These are phyloP conservation scores for Oreonectes daqikongensis DNA, from an alignment of 2,797 vertebrate genomes.

Conservation along the genomic window DNA sequence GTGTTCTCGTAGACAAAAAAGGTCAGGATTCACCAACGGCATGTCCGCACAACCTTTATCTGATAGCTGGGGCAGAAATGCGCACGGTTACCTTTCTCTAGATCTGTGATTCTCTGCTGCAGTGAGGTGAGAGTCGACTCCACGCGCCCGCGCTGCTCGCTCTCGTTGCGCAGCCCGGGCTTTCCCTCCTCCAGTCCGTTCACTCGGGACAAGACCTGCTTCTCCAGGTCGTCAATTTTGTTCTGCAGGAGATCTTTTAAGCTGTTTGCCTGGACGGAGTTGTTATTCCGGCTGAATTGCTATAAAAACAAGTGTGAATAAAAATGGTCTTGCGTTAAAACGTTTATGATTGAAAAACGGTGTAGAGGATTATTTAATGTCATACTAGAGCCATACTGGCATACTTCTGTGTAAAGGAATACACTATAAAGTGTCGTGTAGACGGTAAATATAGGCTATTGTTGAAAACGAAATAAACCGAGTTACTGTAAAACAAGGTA, in stretches of 20 bases:
- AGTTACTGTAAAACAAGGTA: no score
- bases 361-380: neutral
- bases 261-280: constrained; percentile 90
- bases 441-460: no score
- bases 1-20: neutral
- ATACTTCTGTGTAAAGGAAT: no score
- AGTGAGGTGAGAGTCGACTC: constrained; percentile 93
- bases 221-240: constrained; percentile 95
- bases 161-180: constrained; percentile 86
- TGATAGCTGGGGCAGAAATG: constrained; percentile 6
- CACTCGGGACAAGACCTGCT: constrained; percentile 92
- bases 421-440: no score
- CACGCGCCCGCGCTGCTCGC: constrained; percentile 90
- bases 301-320: constrained; percentile 62
- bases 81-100: constrained; percentile 88
- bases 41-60: neutral
- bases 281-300: constrained; percentile 95
- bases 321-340: neutral
- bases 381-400: neutral
- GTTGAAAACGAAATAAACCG: no score
- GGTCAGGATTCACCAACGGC: neutral
- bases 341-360: neutral
- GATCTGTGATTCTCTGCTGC: constrained; percentile 94
- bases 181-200: constrained; percentile 95
- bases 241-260: constrained; percentile 94